Evolutionary conservation across 2,113 vertebrate genomes (phyloP).

Genomic region (Lophius piscatorius): DNA sequence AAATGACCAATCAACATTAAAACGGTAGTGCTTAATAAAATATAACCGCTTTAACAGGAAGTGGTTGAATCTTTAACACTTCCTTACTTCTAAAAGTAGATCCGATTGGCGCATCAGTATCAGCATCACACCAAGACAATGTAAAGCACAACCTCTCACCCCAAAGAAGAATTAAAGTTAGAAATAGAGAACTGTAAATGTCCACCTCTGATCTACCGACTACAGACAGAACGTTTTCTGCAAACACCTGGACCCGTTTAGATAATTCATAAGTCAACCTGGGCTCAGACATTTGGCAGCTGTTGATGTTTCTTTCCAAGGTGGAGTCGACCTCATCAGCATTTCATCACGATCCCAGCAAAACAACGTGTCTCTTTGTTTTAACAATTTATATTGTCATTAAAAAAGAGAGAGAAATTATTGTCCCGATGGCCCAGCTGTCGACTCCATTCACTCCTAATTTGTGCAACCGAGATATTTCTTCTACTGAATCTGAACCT

Average conservation of each 20-base stretch:
- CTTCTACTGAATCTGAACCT: neutral
- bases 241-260: slow-evolving; percentile 9
- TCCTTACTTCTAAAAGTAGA: too few relatives aligned
- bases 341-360: slow-evolving; percentile 13
- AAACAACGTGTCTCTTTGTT: slow-evolving; percentile 15
- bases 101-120: too few relatives aligned
- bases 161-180: too few relatives aligned
- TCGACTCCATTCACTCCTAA: neutral
- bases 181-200: too few relatives aligned
- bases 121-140: too few relatives aligned
- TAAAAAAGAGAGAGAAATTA: neutral
- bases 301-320: slow-evolving; percentile 7
- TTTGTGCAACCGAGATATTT: neutral
- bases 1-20: too few relatives aligned
- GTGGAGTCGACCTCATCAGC: slow-evolving; percentile 21
- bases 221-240: too few relatives aligned
- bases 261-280: slow-evolving; percentile 25
- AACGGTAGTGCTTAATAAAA: too few relatives aligned
- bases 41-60: too few relatives aligned
- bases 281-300: slow-evolving; percentile 1
- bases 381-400: neutral
- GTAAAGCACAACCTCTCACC: too few relatives aligned
- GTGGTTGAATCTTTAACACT: too few relatives aligned
- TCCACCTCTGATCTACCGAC: too few relatives aligned
- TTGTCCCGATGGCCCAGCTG: neutral